Percentiles rank a stretch among this genome's conserved stretches.
Evolutionary conservation across 2,888 invertebrate species (phyloP).

Genomic region (Aspidiotus destructor): DNA sequence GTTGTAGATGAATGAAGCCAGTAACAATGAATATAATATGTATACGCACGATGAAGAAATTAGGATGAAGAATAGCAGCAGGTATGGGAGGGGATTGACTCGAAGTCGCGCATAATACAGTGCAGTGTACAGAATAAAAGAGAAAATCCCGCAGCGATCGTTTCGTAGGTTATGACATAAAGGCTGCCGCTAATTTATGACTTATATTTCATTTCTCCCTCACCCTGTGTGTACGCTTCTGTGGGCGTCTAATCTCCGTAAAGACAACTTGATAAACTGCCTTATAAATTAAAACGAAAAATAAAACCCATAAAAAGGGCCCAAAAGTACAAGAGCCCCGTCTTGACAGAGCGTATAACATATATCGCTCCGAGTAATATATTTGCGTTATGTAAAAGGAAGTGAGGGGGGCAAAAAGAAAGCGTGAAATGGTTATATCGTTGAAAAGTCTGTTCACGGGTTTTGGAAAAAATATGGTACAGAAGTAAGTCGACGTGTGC

Average conservation of each 20-base stretch:
- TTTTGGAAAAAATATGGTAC: not conserved
- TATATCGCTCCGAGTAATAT: slow-evolving; percentile 26
- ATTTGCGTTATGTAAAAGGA: slow-evolving; percentile 4
- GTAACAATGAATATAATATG: no score
- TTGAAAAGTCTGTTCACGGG: slow-evolving; percentile 7
- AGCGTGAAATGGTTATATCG: slow-evolving; percentile 28
- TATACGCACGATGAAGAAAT: no score
- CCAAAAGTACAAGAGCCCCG: slow-evolving; percentile 27
- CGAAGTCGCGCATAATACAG: no score
- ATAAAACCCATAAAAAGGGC: slow-evolving; percentile 35
- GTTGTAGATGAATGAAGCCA: no score
- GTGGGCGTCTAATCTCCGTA: slow-evolving; percentile 35
- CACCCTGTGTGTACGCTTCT: slow-evolving; percentile 19
- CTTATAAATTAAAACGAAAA: slow-evolving; percentile 36
- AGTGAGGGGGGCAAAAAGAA: not conserved
- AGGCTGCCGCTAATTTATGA: slow-evolving; percentile 35
- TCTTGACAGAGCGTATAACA: slow-evolving; percentile 26
- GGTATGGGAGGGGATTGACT: no score
- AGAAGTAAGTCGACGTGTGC: not conserved
- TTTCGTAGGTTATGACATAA: slow-evolving; percentile 33
- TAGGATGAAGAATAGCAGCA: no score
- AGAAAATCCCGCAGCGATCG: slow-evolving; percentile 31
- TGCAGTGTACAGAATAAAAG: not conserved
- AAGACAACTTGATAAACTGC: slow-evolving; percentile 36
- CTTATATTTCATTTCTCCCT: slow-evolving; percentile 32